A percentile compares a stretch with the other conserved stretches of the same genome.
Evolutionary conservation across 2,797 vertebrate species (phyloP).

Genomic region (Natrix natrix): DNA sequence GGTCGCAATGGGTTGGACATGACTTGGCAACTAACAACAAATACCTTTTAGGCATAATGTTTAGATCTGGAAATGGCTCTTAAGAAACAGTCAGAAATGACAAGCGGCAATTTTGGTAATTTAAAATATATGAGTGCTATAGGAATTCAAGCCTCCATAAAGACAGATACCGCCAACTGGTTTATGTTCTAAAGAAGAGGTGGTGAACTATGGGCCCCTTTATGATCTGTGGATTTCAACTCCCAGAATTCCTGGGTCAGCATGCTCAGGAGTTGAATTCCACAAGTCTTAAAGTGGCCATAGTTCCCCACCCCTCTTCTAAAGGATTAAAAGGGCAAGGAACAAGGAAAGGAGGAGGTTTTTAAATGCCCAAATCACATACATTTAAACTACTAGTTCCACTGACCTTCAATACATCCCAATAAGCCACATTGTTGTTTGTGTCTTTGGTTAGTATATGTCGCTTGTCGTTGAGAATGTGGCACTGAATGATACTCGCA

Average conservation of each 20-base stretch:
- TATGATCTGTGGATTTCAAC: not conserved
- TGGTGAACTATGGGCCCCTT: not conserved
- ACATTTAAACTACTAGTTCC: constrained; percentile 5
- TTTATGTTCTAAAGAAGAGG: not conserved
- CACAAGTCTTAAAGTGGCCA: not conserved
- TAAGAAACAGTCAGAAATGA: not conserved
- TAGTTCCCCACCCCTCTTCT: not conserved
- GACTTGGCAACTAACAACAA: not conserved
- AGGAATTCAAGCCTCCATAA: not conserved
- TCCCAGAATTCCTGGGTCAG: not conserved
- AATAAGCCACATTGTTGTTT: constrained; percentile 97
- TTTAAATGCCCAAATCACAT: not conserved
- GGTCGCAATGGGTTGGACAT: too few relatives aligned
- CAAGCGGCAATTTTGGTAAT: not conserved
- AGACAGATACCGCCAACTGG: not conserved
- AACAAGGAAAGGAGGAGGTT: not conserved
- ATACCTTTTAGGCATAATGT: not conserved
- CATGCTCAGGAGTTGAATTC: not conserved
- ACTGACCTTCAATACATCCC: constrained; percentile 95
- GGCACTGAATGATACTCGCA: constrained; percentile 98
- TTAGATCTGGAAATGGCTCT: not conserved
- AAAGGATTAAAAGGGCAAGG: not conserved
- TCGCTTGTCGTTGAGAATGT: constrained; percentile 98
- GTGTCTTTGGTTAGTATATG: constrained; percentile 99
- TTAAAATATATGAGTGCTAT: not conserved